A percentile compares a stretch with the other conserved stretches of the same genome.
phyloP scores from a whole-genome alignment of 2,113 vertebrate genomes.

The Rhinoderma darwinii region DNA sequence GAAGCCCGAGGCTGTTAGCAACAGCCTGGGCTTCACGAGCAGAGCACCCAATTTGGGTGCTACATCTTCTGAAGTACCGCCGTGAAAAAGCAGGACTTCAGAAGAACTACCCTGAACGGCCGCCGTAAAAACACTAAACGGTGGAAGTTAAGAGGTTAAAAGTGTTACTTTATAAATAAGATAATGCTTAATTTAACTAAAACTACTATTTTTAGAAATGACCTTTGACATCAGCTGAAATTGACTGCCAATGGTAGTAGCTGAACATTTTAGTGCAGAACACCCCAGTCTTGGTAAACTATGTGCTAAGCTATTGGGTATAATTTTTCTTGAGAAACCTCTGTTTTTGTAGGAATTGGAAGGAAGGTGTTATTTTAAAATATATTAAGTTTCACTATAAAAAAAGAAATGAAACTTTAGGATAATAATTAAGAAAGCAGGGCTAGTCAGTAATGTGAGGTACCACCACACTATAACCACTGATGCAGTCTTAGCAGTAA shows the following conservation, averaged over 20 bases:
- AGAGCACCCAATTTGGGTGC: too few species aligned
- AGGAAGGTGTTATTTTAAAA: slow-evolving; percentile 53
- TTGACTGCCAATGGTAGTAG: slow-evolving; percentile 17
- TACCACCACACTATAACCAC: slow-evolving; percentile 50
- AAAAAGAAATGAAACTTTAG: slow-evolving; percentile 54
- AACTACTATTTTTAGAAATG: slow-evolving; percentile 32
- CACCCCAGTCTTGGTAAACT: slow-evolving; percentile 13
- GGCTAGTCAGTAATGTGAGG: slow-evolving; percentile 11
- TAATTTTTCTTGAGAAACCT: slow-evolving; percentile 59
- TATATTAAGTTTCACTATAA: slow-evolving; percentile 47
- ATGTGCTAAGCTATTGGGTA: slow-evolving; percentile 17
- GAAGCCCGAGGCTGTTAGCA: too few species aligned
- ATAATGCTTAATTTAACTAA: not conserved
- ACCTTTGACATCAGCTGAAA: slow-evolving; percentile 2
- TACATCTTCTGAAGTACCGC: too few species aligned
- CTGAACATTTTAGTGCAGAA: not conserved
- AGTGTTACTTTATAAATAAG: not conserved
- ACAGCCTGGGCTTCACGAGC: too few species aligned
- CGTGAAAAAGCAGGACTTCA: too few species aligned
- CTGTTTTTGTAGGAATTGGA: slow-evolving; percentile 50
- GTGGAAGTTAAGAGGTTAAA: too few species aligned
- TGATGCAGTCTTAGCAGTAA: slow-evolving; percentile 39
- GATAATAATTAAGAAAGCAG: slow-evolving; percentile 49
- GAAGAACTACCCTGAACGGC: too few species aligned
- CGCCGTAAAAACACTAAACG: too few species aligned